These are phyloP conservation scores for Heliocidaris tuberculata DNA, from an alignment of 35 echinoderm and acorn worm genomes.

Conservation along the genomic window DNA sequence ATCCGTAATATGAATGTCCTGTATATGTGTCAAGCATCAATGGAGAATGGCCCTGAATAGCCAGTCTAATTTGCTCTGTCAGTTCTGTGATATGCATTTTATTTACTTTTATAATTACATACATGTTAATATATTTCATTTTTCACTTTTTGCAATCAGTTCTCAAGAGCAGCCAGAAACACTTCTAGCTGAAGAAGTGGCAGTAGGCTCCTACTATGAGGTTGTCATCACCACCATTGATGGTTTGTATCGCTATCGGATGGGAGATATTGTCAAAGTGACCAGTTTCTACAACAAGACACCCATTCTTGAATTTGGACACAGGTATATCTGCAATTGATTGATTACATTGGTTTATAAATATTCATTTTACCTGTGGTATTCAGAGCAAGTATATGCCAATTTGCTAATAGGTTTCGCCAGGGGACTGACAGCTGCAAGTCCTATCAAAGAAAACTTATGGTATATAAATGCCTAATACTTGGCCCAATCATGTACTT, in stretches of 20 bases:
- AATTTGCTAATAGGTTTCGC: no score
- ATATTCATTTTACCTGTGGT: not conserved
- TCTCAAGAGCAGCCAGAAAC: constrained; percentile 17
- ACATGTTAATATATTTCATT: not conserved
- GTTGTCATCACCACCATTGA: constrained; percentile 20
- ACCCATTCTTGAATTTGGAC: constrained; percentile 13
- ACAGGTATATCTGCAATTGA: not conserved
- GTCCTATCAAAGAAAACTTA: no score
- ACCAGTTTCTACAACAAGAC: constrained; percentile 35
- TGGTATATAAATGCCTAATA: no score
- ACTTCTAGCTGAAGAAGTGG: constrained; percentile 33
- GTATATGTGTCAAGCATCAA: no score
- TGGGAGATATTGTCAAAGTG: constrained; percentile 37
- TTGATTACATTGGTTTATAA: not conserved
- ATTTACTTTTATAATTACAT: not conserved
- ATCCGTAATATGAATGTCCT: no score
- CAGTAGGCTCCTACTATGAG: not conserved
- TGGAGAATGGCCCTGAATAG: no score
- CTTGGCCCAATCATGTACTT: no score
- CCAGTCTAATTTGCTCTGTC: no score
- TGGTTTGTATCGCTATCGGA: constrained; percentile 20
- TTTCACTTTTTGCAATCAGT: not conserved
- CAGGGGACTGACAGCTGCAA: no score
- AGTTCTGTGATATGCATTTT: no score
- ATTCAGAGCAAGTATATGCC: not conserved